Evolutionary conservation across 2,797 vertebrate genomes (phyloP).

Genomic region (Catharus ustulatus): DNA sequence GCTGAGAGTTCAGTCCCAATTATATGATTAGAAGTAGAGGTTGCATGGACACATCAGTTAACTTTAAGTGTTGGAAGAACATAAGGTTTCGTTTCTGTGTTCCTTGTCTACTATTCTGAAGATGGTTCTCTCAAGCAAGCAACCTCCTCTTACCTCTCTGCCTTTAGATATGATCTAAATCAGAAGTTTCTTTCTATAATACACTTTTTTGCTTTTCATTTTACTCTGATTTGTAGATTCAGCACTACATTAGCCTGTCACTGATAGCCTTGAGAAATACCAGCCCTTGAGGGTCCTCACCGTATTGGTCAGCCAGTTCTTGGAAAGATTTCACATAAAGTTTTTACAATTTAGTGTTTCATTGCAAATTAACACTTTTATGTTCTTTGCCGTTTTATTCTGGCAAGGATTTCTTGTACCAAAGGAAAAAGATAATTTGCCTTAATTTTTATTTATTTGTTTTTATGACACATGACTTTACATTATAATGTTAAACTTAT

Average conservation of each 20-base stretch:
- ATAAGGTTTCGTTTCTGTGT: background rate
- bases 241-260: background rate
- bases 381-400: background rate
- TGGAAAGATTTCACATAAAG: background rate
- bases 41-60: background rate
- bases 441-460: background rate
- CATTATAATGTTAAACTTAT: background rate
- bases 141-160: background rate
- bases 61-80: background rate
- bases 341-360: background rate
- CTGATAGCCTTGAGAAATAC: background rate
- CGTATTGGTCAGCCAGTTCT: background rate
- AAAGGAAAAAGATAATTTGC: background rate
- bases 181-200: background rate
- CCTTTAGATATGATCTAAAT: background rate
- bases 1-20: background rate
- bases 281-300: background rate
- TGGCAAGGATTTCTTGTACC: background rate
- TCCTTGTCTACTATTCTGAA: background rate
- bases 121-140: fast-evolving
- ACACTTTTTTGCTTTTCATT: background rate
- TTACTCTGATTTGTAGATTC: background rate
- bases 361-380: background rate
- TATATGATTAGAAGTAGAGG: background rate
- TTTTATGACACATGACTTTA: background rate